Base-by-base conservation (phyloP, 2,797 vertebrate genomes). In the Heteromormyrus szaboi region DNA sequence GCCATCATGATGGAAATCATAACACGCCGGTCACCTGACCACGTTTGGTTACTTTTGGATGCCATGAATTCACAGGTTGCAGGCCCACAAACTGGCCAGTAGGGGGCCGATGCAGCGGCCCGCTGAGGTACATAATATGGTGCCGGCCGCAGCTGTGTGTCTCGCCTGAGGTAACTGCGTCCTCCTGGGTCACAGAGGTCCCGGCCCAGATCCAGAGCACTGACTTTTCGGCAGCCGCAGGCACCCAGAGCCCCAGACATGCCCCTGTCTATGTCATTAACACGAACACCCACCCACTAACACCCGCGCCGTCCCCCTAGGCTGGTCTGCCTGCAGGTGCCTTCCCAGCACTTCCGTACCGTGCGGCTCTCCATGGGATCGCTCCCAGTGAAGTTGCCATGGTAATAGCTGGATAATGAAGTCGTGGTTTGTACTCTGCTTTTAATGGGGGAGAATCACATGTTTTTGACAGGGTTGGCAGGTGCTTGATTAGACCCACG, bases 321-420 rank as follows among this genome's bases (percentile, higher is more conserved):
- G 22, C 81, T 50, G 81, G 4, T 51, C n/a, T 44, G 81, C 81
- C n/a, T n/a, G 59, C 59, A 17, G 65, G 65, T 81, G 41, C 76
- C 76, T 81, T 46, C 37, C 76, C 84, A 29, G 50, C 50, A 11
- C 84, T 85, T 53, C 46, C 22, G 50, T 46, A 44, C 2, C 19
- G 17, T 41, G 17, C 1, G 19, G 37, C 6, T 81, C 37, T 81
- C 76, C 76, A 11, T 46, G 76, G 17, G 7, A 44, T 81, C 7
- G 19, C 41, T 81, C 76, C 76, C 76, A 46, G 76, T 81, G 76
- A 81, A 19, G 76, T 81, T 81, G 76, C 76, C 76, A 81, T 81
- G 76, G 76, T 81, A 46, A 81, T 81, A 41, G 76, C 17, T 9
- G 19, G 37, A 44, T 81, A 81, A 81, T 81, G 76, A 81, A 81